Percentiles rank a stretch among this genome's conserved stretches.
phyloP scores from a whole-genome alignment of 2,797 vertebrate genomes.

The Otolemur crassicaudatus region DNA sequence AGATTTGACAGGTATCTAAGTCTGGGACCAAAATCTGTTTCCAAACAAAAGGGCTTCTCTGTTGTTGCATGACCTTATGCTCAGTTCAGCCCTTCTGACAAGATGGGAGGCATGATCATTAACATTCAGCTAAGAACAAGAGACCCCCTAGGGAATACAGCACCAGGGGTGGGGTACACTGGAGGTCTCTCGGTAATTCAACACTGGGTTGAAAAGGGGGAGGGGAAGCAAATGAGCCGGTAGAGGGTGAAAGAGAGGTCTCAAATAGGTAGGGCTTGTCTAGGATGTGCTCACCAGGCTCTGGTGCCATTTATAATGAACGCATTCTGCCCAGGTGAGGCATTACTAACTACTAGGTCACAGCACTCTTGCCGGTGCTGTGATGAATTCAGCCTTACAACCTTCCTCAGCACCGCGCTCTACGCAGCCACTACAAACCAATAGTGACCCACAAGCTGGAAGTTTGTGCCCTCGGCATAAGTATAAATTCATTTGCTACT shows the following conservation, averaged over 20 bases:
- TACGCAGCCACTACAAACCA: neutral
- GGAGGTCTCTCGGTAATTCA: neutral
- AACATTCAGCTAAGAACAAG: neutral
- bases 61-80: neutral
- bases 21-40: neutral
- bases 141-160: neutral
- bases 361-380: neutral
- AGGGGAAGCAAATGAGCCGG: neutral
- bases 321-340: neutral
- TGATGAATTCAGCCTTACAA: neutral
- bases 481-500: neutral
- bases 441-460: neutral
- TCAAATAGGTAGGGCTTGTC: neutral
- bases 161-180: too few species aligned
- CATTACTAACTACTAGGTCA: fast-evolving
- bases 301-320: neutral
- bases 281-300: neutral
- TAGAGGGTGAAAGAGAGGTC: neutral
- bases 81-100: neutral
- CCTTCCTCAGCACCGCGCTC: neutral
- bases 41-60: neutral
- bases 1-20: neutral
- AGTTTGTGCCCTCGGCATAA: neutral
- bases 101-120: neutral
- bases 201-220: neutral